Conservation (phyloP, 2,888 invertebrate genomes). For the Nemoura dubitans region DNA sequence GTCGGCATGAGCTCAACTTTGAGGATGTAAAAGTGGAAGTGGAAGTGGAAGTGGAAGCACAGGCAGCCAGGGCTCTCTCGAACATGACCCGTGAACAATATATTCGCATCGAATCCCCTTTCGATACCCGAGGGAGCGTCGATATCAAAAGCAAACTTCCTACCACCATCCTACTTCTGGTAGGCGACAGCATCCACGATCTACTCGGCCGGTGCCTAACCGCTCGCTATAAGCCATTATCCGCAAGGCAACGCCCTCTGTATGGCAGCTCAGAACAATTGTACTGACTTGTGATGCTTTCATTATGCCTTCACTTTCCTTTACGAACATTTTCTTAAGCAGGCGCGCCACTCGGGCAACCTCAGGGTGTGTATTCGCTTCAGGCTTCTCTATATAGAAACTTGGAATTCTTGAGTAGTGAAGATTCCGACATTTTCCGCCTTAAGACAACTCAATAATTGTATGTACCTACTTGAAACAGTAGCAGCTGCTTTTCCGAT, state of each 20-base stretch:
- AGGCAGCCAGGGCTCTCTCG: background rate
- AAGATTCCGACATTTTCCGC: no score
- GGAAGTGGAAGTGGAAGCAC: background rate
- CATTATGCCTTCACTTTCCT: no score
- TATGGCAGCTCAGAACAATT: background rate
- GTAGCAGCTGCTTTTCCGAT: background rate
- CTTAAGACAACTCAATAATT: background rate
- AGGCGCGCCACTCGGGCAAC: no score
- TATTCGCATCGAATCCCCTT: background rate
- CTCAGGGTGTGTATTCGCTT: no score
- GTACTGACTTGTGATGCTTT: no score
- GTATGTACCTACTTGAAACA: background rate
- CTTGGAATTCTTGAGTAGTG: no score
- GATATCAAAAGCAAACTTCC: background rate
- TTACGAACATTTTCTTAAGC: no score
- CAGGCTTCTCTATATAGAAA: no score
- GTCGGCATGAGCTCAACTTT: background rate
- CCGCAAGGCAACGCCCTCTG: background rate
- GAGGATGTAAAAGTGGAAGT: background rate
- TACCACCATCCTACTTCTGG: background rate
- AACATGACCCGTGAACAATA: background rate
- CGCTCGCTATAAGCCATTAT: background rate
- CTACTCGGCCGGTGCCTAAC: background rate
- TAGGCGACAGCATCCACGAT: background rate
- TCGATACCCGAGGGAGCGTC: background rate